phyloP scores from a whole-genome alignment of 2,888 invertebrate species.

The Cephus pygmeus region DNA sequence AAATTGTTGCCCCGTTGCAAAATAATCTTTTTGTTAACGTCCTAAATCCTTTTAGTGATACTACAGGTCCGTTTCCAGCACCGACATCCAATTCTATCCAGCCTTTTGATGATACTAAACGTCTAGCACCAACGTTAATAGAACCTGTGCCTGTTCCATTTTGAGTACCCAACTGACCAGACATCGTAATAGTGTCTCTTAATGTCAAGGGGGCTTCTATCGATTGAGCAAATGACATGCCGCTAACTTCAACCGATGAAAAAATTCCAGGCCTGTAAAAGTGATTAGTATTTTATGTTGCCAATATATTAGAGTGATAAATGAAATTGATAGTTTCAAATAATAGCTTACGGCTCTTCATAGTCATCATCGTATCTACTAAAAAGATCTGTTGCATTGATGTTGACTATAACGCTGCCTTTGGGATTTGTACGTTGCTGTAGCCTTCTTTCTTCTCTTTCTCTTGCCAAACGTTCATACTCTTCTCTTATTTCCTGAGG shows the following conservation, averaged over 20 bases:
- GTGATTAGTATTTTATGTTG: background rate
- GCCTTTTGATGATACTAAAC: conserved; percentile 83
- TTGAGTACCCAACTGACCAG: conserved; percentile 84
- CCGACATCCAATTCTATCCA: conserved; percentile 90
- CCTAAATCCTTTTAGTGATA: conserved; percentile 83
- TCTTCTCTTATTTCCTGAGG: conserved; percentile 97
- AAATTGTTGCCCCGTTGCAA: conserved; percentile 78
- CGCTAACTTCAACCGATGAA: conserved; percentile 89
- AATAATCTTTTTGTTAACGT: conserved; percentile 80
- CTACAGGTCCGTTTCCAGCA: conserved; percentile 84
- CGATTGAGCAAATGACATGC: conserved; percentile 92
- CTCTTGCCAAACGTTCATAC: conserved; percentile 88
- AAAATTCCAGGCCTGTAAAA: conserved; percentile 67
- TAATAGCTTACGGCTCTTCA: conserved; percentile 68
- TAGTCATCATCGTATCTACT: conserved; percentile 82
- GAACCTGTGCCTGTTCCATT: conserved; percentile 88
- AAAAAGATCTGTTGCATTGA: conserved; percentile 95
- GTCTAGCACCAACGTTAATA: conserved; percentile 80
- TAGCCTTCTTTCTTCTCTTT: conserved; percentile 87
- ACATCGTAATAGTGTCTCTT: conserved; percentile 85
- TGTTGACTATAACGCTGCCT: conserved; percentile 85
- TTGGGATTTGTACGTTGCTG: conserved; percentile 93
- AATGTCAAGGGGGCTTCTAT: conserved; percentile 92
- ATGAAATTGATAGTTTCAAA: conserved; percentile 22
- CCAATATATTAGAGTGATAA: background rate